These are phyloP conservation scores for Gorsachius magnificus DNA, from an alignment of 2,797 vertebrate genomes.

Conservation along the genomic window DNA sequence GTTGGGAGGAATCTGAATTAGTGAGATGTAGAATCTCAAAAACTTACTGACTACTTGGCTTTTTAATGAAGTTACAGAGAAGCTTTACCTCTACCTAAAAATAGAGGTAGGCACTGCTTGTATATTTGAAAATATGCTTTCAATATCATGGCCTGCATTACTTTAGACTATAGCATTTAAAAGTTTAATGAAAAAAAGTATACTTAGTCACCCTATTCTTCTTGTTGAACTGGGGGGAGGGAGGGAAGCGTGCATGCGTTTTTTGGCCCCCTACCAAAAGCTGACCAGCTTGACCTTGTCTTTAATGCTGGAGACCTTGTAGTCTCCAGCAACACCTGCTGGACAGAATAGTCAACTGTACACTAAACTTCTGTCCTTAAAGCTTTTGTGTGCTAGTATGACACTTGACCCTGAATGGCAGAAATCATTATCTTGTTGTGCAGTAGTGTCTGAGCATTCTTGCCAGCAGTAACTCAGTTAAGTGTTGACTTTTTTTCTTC, in stretches of 20 bases:
- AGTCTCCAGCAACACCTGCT: slow-evolving; percentile 56
- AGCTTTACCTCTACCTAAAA: background rate
- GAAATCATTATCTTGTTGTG: background rate
- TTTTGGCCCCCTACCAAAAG: background rate
- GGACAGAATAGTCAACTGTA: background rate
- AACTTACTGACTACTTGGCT: background rate
- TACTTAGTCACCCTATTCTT: background rate
- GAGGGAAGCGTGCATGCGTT: background rate
- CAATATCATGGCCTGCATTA: background rate
- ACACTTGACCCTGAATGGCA: background rate
- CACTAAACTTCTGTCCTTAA: background rate
- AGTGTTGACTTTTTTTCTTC: background rate
- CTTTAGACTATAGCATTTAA: background rate
- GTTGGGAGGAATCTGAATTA: background rate
- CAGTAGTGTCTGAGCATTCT: background rate
- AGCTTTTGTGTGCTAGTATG: background rate
- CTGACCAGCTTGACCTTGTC: background rate
- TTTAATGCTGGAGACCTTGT: background rate
- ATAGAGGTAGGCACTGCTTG: background rate
- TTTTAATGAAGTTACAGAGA: background rate
- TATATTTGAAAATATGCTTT: background rate
- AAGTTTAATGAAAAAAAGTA: background rate
- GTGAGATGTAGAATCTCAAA: background rate
- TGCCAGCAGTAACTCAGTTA: background rate
- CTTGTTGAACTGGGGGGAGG: background rate